Evolutionary conservation across 2,888 invertebrate genomes (phyloP).

Genomic region (Xylocampa areola): DNA sequence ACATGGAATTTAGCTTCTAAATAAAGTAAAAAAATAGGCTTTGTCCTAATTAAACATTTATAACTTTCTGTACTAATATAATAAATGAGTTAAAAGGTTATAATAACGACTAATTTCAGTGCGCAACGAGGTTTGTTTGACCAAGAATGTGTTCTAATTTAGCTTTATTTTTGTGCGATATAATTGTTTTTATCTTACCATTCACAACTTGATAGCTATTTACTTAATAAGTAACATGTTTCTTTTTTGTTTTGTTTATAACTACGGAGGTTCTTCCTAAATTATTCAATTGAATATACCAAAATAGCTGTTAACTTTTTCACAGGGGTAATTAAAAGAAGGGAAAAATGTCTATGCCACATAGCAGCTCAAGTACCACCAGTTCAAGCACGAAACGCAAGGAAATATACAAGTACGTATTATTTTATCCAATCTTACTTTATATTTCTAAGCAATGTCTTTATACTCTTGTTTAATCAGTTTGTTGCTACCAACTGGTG

Average conservation of each 20-base stretch:
- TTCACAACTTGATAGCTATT: neutral
- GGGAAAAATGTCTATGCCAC: slow-evolving; percentile 86
- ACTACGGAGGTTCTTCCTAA: neutral
- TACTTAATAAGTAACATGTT: neutral
- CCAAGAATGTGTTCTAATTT: slow-evolving; percentile 32
- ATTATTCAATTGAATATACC: neutral
- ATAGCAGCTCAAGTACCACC: slow-evolving; percentile 86
- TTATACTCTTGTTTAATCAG: neutral
- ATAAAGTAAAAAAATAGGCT: slow-evolving; percentile 38
- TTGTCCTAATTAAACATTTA: slow-evolving; percentile 29
- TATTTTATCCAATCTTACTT: neutral
- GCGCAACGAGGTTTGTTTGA: slow-evolving; percentile 35
- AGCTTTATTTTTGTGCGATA: slow-evolving; percentile 21
- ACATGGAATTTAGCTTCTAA: slow-evolving; percentile 50
- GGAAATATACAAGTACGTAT: slow-evolving; percentile 87
- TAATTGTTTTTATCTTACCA: slow-evolving; percentile 14
- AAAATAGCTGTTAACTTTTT: slow-evolving; percentile 13
- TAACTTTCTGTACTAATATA: slow-evolving; percentile 3
- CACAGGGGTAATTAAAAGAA: slow-evolving; percentile 31
- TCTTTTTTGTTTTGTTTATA: neutral
- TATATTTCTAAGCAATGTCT: neutral
- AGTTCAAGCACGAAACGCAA: slow-evolving; percentile 87
- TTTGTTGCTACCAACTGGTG: neutral
- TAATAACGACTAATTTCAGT: slow-evolving; percentile 11
- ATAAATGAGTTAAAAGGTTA: slow-evolving; percentile 20